These are phyloP conservation scores for Tineola bisselliella DNA, from an alignment of 2,888 invertebrate genomes.

Conservation along the genomic window DNA sequence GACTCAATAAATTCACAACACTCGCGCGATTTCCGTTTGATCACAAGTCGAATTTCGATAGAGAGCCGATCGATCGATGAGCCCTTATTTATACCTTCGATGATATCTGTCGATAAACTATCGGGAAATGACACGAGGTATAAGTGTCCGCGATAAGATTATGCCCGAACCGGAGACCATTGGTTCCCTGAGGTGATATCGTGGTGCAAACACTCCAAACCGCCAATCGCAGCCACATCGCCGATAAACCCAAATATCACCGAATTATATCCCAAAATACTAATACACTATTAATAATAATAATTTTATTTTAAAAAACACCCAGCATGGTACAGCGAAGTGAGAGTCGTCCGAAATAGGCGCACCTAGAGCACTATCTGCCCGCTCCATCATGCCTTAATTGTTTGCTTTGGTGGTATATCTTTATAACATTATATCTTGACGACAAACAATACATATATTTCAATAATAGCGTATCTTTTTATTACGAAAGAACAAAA, in stretches of 20 bases:
- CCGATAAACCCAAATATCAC: constrained; percentile 31
- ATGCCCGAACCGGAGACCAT: constrained; percentile 30
- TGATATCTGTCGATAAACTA: constrained; percentile 63
- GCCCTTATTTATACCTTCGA: constrained; percentile 66
- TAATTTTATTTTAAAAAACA: no score
- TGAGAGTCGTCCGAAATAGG: constrained; percentile 25
- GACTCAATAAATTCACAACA: not conserved
- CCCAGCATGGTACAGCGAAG: not conserved
- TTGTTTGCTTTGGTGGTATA: constrained; percentile 57
- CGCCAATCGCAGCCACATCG: constrained; percentile 41
- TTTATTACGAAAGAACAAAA: no score
- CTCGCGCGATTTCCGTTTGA: not conserved
- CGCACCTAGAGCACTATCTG: constrained; percentile 43
- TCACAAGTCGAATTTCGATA: constrained; percentile 29
- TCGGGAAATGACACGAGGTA: constrained; percentile 55
- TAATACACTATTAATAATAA: no score
- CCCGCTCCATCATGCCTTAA: constrained; percentile 28
- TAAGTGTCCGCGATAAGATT: constrained; percentile 63
- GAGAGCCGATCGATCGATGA: constrained; percentile 66
- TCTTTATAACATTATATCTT: constrained; percentile 54
- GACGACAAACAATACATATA: constrained; percentile 5
- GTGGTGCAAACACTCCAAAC: constrained; percentile 58
- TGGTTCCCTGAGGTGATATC: constrained; percentile 49
- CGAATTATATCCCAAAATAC: not conserved
- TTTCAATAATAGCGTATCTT: not conserved